Base-by-base conservation (phyloP, 2,113 vertebrate species). In the Rhadina sibilatrix region DNA sequence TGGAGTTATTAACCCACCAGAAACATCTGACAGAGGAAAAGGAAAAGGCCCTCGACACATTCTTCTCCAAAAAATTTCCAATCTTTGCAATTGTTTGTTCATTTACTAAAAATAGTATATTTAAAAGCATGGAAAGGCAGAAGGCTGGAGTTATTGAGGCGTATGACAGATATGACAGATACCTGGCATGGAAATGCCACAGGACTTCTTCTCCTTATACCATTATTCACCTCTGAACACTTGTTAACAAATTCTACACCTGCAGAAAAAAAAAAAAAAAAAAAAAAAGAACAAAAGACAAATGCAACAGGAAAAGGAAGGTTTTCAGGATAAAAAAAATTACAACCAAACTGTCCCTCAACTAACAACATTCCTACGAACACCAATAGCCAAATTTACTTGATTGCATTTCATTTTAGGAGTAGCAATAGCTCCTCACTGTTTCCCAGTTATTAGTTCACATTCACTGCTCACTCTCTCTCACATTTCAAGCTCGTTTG, bases 1-100 rank as follows among this genome's bases (percentile, higher is more conserved):
- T 98, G 97, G 97, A 77, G 97, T 95, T 96, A 92, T 96, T 82
- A 93, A 92, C 74, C 87, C 90, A 95, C 89, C 61, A 88, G 94
- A 96, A 60, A 33, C 40, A n/a, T 38, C 44, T 24, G 35, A 47
- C 17, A 87, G 90, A 72, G 44, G n/a, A 85, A 95, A 90, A 84
- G 63, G 37, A 76, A 89, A 95, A 80, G 70, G 49, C 64, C 44
- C 52, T 61, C 31, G 38, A 52, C 2, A 5, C 15, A 38, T 90
- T 92, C 60, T 92, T 70, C 59, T 86, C 63, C 4, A 5, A 84
- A 95, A 80, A 9, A 69, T 20, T 90, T 71, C 44, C 47, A 59
- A 13, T 66, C 35, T 75, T 88, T 64, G 23, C 3, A 24, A 49
- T 33, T 90, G 38, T 72, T 96, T 63, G 49, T 92, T 90, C 40